Conservation (phyloP, 1,140 invertebrate genomes). For the Listronotus oregonensis region DNA sequence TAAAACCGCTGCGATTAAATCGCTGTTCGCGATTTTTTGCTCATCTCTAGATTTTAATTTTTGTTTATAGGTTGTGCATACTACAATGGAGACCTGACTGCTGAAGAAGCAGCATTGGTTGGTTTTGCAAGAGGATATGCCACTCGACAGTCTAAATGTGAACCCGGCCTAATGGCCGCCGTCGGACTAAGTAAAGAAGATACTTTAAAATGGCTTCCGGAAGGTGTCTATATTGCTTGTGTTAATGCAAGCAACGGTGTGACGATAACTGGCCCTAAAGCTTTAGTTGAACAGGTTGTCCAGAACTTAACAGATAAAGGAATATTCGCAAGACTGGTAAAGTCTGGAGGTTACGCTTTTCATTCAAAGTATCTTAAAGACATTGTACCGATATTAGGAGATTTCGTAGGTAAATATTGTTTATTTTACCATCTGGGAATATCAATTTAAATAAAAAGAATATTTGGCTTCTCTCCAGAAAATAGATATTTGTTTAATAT, state of each 20-base stretch:
- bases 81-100: slow-evolving; percentile 81
- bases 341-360: slow-evolving; percentile 80
- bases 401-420: too few species aligned
- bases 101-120: slow-evolving; percentile 79
- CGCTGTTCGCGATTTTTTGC: too few species aligned
- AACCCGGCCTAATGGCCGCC: slow-evolving; percentile 85
- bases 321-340: slow-evolving; percentile 81
- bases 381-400: slow-evolving; percentile 73
- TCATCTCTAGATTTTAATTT: too few species aligned
- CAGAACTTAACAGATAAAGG: slow-evolving; percentile 68
- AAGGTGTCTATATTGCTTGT: slow-evolving; percentile 77
- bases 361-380: slow-evolving; percentile 78
- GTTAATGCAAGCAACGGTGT: slow-evolving; percentile 82
- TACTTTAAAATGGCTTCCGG: slow-evolving; percentile 64
- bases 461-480: too few species aligned
- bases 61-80: slow-evolving; percentile 74
- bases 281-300: slow-evolving; percentile 70
- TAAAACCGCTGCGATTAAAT: too few species aligned
- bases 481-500: too few species aligned
- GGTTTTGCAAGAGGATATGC: slow-evolving; percentile 84
- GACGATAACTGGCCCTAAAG: slow-evolving; percentile 81
- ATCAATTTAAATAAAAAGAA: too few species aligned
- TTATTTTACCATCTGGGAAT: too few species aligned
- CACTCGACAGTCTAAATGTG: slow-evolving; percentile 73
- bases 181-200: slow-evolving; percentile 62